Percentiles rank a stretch among this genome's conserved stretches.
Conservation (phyloP, 2,888 invertebrate genomes). For the Neocrepidodera transversa region DNA sequence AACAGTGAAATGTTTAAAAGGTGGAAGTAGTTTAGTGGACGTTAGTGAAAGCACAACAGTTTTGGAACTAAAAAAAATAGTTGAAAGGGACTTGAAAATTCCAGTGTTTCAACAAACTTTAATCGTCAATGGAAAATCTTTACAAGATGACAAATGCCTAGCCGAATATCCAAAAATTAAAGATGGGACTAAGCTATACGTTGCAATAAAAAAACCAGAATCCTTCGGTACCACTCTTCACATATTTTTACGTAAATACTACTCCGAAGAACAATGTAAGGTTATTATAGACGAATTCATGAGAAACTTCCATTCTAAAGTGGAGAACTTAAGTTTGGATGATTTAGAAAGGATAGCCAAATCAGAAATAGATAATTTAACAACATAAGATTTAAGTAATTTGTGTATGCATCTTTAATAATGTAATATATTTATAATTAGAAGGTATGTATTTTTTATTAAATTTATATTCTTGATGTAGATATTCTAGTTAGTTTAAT, state of each 20-base stretch:
- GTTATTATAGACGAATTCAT: constrained; percentile 67
- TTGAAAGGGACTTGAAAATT: constrained; percentile 69
- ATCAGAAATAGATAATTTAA: constrained; percentile 49
- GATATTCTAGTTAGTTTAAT: too few species aligned
- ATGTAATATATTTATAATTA: neutral
- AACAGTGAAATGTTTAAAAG: constrained; percentile 75
- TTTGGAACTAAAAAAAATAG: constrained; percentile 72
- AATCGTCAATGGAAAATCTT: constrained; percentile 72
- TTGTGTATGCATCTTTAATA: neutral
- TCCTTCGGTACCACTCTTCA: constrained; percentile 66
- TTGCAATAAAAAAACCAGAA: constrained; percentile 74
- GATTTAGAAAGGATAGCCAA: constrained; percentile 60
- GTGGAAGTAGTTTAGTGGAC: constrained; percentile 72
- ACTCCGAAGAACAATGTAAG: constrained; percentile 70
- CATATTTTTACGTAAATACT: constrained; percentile 68
- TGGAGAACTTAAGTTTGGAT: constrained; percentile 58
- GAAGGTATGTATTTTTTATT: too few species aligned
- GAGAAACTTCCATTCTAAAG: constrained; percentile 59
- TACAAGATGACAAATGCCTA: constrained; percentile 75
- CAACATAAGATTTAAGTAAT: constrained; percentile 1
- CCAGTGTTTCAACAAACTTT: constrained; percentile 75
- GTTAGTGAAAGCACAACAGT: constrained; percentile 69
- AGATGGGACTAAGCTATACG: constrained; percentile 76
- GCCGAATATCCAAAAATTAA: constrained; percentile 75
- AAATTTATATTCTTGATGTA: too few species aligned